Evolutionary conservation across 2,888 invertebrate species (phyloP).

Genomic region (Candidula unifasciata): DNA sequence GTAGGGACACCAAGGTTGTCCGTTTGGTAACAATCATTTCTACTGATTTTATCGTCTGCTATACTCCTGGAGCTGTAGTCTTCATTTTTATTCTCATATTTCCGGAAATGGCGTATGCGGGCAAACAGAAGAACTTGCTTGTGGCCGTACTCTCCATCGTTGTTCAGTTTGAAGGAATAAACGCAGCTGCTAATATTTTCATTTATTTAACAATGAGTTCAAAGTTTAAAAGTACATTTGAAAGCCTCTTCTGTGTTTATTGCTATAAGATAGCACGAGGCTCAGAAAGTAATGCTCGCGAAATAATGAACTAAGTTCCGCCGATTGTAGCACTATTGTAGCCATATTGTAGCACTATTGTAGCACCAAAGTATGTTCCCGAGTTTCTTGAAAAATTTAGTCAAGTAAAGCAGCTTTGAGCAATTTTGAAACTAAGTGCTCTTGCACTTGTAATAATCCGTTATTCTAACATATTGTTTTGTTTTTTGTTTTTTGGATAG

Average conservation of each 20-base stretch:
- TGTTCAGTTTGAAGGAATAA: slow-evolving; percentile 22
- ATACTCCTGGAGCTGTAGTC: slow-evolving; percentile 13
- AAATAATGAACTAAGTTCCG: no score
- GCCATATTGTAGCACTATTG: no score
- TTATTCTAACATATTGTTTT: no score
- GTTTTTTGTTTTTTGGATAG: no score
- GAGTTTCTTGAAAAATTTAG: no score
- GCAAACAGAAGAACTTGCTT: neutral
- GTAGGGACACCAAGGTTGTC: slow-evolving; percentile 20
- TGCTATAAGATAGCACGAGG: no score
- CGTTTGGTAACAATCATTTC: slow-evolving; percentile 31
- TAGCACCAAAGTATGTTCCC: no score
- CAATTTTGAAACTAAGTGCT: no score
- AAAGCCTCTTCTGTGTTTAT: neutral
- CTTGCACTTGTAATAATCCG: no score
- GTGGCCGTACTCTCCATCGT: neutral
- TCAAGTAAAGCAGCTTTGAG: no score
- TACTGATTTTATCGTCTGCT: slow-evolving; percentile 33
- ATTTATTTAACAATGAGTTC: slow-evolving; percentile 35
- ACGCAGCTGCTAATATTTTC: slow-evolving; percentile 32
- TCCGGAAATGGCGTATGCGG: neutral
- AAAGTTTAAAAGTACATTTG: slow-evolving; percentile 31
- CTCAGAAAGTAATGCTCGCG: no score
- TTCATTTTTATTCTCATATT: slow-evolving; percentile 19
- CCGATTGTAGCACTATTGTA: no score